A percentile compares a stretch with the other conserved stretches of the same genome.
Evolutionary conservation across 2,888 invertebrate genomes (phyloP).

Genomic region (Eupeodes luniger): DNA sequence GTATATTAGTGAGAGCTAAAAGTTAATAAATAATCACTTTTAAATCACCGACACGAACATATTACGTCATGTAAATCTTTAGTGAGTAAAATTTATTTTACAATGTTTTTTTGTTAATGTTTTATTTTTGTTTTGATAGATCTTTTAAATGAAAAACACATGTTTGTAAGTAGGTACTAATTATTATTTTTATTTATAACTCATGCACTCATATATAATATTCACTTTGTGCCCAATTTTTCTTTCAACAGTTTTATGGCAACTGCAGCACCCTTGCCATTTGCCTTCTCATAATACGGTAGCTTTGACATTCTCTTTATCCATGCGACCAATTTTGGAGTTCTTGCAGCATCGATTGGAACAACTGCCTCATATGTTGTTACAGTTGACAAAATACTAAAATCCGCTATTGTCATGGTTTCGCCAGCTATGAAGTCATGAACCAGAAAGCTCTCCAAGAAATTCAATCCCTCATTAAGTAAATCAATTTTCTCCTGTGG

Average conservation of each 20-base stretch:
- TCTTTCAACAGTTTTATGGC: slow-evolving; percentile 23
- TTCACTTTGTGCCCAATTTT: slow-evolving; percentile 11
- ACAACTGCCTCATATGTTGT: slow-evolving; percentile 76
- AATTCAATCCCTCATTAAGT: slow-evolving; percentile 79
- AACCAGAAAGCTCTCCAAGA: slow-evolving; percentile 80
- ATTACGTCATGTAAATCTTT: no score
- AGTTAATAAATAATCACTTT: no score
- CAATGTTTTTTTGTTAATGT: no score
- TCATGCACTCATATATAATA: not conserved
- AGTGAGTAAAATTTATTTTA: no score
- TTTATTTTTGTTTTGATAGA: no score
- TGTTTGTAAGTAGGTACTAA: no score
- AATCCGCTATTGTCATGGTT: slow-evolving; percentile 80
- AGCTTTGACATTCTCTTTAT: slow-evolving; percentile 78
- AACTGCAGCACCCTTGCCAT: slow-evolving; percentile 75
- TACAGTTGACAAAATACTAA: slow-evolving; percentile 78
- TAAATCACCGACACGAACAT: no score
- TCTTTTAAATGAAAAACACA: no score
- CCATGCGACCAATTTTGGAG: slow-evolving; percentile 79
- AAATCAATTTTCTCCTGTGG: slow-evolving; percentile 78
- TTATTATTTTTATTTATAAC: no score
- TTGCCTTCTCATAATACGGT: slow-evolving; percentile 80
- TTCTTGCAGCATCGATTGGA: slow-evolving; percentile 78
- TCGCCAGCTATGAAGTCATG: slow-evolving; percentile 79
- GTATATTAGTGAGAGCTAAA: no score